Conservation (phyloP, 2,113 vertebrate genomes). For the Gymnogyps californianus region DNA sequence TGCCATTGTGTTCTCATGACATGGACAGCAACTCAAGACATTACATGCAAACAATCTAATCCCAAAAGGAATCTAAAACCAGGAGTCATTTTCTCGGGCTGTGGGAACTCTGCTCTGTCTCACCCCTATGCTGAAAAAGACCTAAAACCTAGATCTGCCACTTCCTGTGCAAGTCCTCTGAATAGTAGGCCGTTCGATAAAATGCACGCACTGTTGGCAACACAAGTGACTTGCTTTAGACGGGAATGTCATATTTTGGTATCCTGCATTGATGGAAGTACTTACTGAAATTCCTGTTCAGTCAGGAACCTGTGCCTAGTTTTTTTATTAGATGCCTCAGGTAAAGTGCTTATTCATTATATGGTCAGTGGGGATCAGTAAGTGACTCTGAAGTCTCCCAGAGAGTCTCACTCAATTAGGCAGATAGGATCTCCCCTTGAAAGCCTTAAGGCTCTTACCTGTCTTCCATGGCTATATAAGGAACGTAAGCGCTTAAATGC, state of each 20-base stretch:
- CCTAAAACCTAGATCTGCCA: background rate
- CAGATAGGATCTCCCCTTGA: background rate
- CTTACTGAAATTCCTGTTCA: background rate
- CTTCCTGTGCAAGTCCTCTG: background rate
- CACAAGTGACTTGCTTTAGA: background rate
- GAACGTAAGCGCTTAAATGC: background rate
- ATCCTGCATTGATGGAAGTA: background rate
- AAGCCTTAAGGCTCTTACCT: background rate
- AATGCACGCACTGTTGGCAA: background rate
- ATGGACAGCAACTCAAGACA: background rate
- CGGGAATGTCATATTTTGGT: background rate
- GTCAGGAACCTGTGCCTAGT: background rate
- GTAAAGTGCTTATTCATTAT: background rate
- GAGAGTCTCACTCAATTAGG: background rate
- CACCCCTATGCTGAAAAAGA: background rate
- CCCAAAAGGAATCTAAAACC: background rate
- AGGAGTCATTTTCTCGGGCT: background rate
- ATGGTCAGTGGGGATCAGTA: background rate
- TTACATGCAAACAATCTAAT: background rate
- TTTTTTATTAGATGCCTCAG: background rate
- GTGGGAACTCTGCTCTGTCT: background rate
- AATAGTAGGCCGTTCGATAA: fast-evolving
- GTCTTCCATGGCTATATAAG: background rate
- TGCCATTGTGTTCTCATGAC: background rate
- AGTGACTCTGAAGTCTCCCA: background rate